Evolutionary conservation across 2,797 vertebrate genomes (phyloP), one percentile per base, ranked within the genome.

Genomic region (Sebastes hopkinsi): DNA sequence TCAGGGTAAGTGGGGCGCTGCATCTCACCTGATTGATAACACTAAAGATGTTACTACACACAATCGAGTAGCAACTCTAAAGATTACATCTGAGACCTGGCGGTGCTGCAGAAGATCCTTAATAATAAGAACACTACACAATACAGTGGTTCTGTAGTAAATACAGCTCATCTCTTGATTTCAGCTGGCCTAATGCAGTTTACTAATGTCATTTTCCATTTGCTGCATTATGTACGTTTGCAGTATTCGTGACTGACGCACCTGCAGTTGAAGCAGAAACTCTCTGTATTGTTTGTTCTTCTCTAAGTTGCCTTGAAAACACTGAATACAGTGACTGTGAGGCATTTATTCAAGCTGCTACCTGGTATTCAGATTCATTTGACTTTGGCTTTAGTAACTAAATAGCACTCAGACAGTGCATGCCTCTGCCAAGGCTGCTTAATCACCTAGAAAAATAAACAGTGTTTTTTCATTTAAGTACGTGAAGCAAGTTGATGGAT

Each of bases 1-100:
- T 88, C 95, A 93, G 77, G 85, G 98, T 99, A 89, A 87, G 97
- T 55, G 12, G 23, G 38, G 23, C 1, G 0, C 25, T 16, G 23
- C 46, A 23, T 42, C 36, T 54, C 5, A 58, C 16, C 55, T 14
- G 16, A 14, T 0, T 4, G n/a, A n/a, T 59, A n/a, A 42, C 22
- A 29, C 11, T 23, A 14, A 2, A 59, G 16, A 32, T 23, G n/a
- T 16, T 1, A 16, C 16, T 10, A 5, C 6, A 8, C 6, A 30
- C 5, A 12, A 6, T 62, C 4, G 1, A 36, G 30, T 9, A 25
- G 6, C 32, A 38, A 8, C 13, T 52, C 34, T 5, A 1, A 1
- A 38, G 22, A 55, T 32, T 4, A 23, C 55, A 42, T 42, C 8
- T 30, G 36, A 67, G 20, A 62, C 10, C 0, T 9, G 0, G 0